Percentiles rank a stretch among this genome's conserved stretches.
Evolutionary conservation across 2,888 invertebrate species (phyloP).

Genomic region (Coronaproctus castanopsis): DNA sequence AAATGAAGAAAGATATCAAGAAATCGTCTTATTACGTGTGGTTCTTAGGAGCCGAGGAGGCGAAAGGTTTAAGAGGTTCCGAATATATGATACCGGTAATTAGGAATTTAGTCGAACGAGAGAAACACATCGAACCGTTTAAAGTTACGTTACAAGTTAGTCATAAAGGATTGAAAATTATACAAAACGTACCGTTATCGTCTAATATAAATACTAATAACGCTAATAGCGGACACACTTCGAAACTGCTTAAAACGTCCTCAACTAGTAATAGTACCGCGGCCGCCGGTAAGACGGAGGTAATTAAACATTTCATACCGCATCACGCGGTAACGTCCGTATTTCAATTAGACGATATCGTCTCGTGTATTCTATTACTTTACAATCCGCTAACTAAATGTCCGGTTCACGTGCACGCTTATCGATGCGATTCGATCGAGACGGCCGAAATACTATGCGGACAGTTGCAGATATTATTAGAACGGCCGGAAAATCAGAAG

Average conservation of each 20-base stretch:
- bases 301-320: slow-evolving; percentile 84
- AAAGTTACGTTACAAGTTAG: slow-evolving; percentile 69
- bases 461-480: slow-evolving; percentile 60
- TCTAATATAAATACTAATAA: slow-evolving; percentile 11
- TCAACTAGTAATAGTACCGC: slow-evolving; percentile 18
- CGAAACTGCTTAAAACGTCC: not conserved
- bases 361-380: slow-evolving; percentile 76
- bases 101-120: slow-evolving; percentile 60
- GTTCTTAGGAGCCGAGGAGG: slow-evolving; percentile 91
- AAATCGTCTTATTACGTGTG: slow-evolving; percentile 80
- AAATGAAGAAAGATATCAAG: slow-evolving; percentile 51
- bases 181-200: slow-evolving; percentile 45
- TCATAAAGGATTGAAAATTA: slow-evolving; percentile 81
- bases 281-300: slow-evolving; percentile 29
- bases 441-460: slow-evolving; percentile 72
- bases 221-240: slow-evolving; percentile 9
- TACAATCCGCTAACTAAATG: slow-evolving; percentile 88
- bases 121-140: slow-evolving; percentile 66
- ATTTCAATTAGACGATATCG: slow-evolving; percentile 75
- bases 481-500: slow-evolving; percentile 66
- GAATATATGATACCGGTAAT: slow-evolving; percentile 72
- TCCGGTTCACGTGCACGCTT: slow-evolving; percentile 89
- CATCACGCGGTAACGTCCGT: slow-evolving; percentile 83
- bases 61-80: slow-evolving; percentile 64
- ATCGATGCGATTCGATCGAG: slow-evolving; percentile 78